Conservation (phyloP, 2,113 vertebrate species). For the Lichenostomus cassidix region DNA sequence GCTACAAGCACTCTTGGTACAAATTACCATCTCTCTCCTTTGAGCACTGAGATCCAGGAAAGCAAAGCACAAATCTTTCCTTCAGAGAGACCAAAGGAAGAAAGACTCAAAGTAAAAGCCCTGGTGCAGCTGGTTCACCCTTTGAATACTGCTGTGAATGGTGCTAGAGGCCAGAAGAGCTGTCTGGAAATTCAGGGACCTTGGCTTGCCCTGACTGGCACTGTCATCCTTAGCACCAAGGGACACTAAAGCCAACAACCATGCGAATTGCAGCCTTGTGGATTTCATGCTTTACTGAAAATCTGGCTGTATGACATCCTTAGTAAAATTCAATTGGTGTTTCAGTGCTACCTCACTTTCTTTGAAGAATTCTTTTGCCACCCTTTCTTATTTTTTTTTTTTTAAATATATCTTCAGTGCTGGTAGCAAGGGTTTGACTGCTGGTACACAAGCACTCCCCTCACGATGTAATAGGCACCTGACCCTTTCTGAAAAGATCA, state of each 20-base stretch:
- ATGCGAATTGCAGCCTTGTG: neutral
- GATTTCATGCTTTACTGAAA: constrained; percentile 3
- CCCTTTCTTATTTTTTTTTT: neutral
- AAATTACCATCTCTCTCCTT: neutral
- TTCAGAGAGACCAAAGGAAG: neutral
- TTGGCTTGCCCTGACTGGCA: neutral
- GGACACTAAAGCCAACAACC: neutral
- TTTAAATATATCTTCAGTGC: neutral
- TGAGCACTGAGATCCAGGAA: neutral
- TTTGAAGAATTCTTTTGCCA: neutral
- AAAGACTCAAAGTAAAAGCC: neutral
- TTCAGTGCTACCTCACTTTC: neutral
- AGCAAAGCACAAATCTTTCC: neutral
- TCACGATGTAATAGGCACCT: neutral
- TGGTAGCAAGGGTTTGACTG: neutral
- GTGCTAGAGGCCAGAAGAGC: neutral
- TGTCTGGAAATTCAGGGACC: neutral
- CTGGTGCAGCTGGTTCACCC: neutral
- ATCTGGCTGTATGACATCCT: neutral
- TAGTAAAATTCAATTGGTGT: neutral
- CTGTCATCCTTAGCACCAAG: neutral
- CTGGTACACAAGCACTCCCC: neutral
- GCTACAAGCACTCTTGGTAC: neutral
- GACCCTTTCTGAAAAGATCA: neutral
- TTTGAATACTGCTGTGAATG: neutral